phyloP scores from a whole-genome alignment of 2,888 invertebrate genomes.

The Syrphus vitripennis region DNA sequence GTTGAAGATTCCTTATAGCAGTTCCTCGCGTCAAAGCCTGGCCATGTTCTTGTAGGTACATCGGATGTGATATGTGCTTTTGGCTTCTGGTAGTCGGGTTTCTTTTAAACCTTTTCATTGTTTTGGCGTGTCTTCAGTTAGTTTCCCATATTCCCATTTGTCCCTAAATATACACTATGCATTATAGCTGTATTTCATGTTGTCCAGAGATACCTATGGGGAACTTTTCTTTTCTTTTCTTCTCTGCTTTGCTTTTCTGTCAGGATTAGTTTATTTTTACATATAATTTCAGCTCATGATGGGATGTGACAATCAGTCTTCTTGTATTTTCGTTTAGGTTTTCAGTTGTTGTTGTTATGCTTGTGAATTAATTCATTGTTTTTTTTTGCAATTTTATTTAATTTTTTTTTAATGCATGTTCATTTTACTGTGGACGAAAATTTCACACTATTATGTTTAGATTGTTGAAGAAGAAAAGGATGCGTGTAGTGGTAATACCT shows the following conservation, averaged over 20 bases:
- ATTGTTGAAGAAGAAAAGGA: background rate
- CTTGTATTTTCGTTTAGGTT: slow-evolving; percentile 64
- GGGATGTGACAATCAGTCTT: slow-evolving; percentile 71
- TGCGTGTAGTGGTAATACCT: slow-evolving; percentile 32
- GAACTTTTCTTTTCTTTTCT: slow-evolving; percentile 6
- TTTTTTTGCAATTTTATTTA: background rate
- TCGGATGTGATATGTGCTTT: slow-evolving; percentile 54
- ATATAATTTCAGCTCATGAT: slow-evolving; percentile 66
- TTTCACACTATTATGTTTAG: slow-evolving; percentile 62
- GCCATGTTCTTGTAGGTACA: slow-evolving; percentile 50
- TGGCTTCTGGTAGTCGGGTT: slow-evolving; percentile 32
- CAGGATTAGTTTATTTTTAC: slow-evolving; percentile 68
- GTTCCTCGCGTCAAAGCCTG: slow-evolving; percentile 48
- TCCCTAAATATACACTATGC: slow-evolving; percentile 37
- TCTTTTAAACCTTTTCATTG: slow-evolving; percentile 25
- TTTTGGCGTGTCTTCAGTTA: slow-evolving; percentile 41
- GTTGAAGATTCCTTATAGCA: slow-evolving; percentile 12
- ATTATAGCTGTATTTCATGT: slow-evolving; percentile 18
- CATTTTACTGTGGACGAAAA: slow-evolving; percentile 43
- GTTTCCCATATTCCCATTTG: slow-evolving; percentile 56
- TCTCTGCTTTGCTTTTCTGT: slow-evolving; percentile 21
- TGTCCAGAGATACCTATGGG: background rate
- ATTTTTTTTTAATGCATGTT: slow-evolving; percentile 38
- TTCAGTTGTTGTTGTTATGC: slow-evolving; percentile 41
- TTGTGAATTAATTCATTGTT: slow-evolving; percentile 9